Evolutionary conservation across 2,797 vertebrate species (phyloP).

Genomic region (Enteromius paludinosus): DNA sequence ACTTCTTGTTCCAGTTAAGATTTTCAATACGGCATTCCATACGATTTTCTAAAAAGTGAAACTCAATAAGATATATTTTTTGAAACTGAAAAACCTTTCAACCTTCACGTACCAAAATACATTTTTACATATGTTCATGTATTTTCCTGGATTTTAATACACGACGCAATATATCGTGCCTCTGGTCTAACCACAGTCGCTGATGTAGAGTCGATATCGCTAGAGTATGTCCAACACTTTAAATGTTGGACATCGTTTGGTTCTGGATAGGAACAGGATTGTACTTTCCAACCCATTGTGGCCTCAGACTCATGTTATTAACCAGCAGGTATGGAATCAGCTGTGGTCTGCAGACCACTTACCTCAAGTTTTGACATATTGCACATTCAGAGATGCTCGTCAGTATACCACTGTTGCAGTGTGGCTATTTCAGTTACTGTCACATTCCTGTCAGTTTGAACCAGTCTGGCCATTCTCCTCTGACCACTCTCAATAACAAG

Average conservation of each 20-base stretch:
- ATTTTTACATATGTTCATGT: too few relatives aligned
- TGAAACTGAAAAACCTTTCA: too few relatives aligned
- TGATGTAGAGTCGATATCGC: too few relatives aligned
- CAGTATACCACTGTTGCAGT: neutral
- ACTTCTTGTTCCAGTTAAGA: neutral
- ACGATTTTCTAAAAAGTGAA: too few relatives aligned
- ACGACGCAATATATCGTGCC: too few relatives aligned
- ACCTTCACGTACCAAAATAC: too few relatives aligned
- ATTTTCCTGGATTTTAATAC: too few relatives aligned
- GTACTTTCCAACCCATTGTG: neutral
- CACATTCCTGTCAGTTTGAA: slow-evolving; percentile 21
- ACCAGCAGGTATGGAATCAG: neutral
- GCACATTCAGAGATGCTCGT: neutral
- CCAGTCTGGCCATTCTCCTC: neutral
- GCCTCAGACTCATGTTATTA: neutral
- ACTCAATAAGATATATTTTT: too few relatives aligned
- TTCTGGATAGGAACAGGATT: neutral
- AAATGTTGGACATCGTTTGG: too few relatives aligned
- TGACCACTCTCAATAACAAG: slow-evolving; percentile 22
- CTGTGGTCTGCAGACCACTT: neutral
- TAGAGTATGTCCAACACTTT: too few relatives aligned
- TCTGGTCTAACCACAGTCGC: too few relatives aligned
- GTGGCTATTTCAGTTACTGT: slow-evolving; percentile 27
- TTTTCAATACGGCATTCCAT: too few relatives aligned
- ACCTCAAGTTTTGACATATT: neutral